Evolutionary conservation across 2,113 vertebrate species (phyloP).

Genomic region (Naja naja): DNA sequence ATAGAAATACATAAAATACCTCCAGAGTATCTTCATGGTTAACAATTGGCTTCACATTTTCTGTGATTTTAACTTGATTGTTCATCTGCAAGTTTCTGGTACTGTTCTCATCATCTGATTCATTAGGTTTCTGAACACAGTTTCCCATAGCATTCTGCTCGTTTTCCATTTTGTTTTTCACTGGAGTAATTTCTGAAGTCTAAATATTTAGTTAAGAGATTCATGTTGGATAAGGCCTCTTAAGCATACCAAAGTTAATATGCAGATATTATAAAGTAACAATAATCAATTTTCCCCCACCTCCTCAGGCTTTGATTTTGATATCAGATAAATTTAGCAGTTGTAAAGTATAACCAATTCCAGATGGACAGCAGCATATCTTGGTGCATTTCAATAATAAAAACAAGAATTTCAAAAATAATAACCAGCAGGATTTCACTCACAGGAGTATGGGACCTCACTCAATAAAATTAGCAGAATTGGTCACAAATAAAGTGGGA

Average conservation of each 20-base stretch:
- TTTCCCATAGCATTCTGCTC: conserved; percentile 70
- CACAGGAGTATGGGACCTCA: no score
- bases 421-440: no score
- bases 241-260: not conserved
- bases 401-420: not conserved
- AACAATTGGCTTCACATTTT: conserved; percentile 69
- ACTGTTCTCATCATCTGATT: conserved; percentile 72
- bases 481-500: not conserved
- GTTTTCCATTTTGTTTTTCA: conserved; percentile 78
- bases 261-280: not conserved
- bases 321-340: not conserved
- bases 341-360: not conserved
- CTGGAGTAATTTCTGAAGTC: conserved; percentile 80
- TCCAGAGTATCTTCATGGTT: conserved; percentile 88
- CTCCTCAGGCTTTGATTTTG: not conserved
- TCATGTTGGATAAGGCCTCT: no score
- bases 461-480: not conserved
- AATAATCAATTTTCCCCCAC: not conserved
- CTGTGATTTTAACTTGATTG: conserved; percentile 73
- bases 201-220: conserved; percentile 47
- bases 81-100: conserved; percentile 71
- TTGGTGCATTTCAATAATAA: not conserved
- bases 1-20: conserved; percentile 67
- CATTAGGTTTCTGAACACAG: conserved; percentile 65
- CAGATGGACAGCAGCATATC: not conserved